Conservation (phyloP, 2,797 vertebrate species). For the Etheostoma nigrum region DNA sequence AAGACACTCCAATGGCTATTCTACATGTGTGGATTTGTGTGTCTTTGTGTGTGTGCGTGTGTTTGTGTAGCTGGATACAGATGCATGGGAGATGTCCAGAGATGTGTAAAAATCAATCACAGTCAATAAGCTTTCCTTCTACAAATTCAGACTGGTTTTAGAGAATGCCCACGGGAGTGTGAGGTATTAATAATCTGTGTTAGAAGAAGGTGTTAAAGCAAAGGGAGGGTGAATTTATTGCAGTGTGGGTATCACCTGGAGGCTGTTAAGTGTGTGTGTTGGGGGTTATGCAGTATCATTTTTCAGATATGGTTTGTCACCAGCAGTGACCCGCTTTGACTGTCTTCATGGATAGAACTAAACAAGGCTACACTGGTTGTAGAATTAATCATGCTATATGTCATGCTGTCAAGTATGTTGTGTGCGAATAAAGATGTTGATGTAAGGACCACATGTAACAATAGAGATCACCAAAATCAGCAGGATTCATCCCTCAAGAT, state of each 20-base stretch:
- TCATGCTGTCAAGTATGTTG: background rate
- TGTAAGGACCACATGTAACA: background rate
- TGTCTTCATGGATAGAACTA: slow-evolving; percentile 1
- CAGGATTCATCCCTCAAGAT: background rate
- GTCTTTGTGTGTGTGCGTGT: slow-evolving; percentile 5
- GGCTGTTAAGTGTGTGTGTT: slow-evolving; percentile 24
- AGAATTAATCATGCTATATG: background rate
- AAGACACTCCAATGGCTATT: slow-evolving; percentile 22
- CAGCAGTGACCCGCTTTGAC: slow-evolving; percentile 16
- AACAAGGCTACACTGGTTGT: background rate
- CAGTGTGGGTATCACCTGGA: slow-evolving; percentile 42
- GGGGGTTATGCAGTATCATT: background rate
- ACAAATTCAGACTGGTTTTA: slow-evolving; percentile 42
- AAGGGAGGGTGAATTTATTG: slow-evolving; percentile 59
- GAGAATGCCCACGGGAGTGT: slow-evolving; percentile 33
- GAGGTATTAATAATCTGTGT: slow-evolving; percentile 68
- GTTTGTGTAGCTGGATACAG: slow-evolving; percentile 22
- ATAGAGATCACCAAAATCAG: background rate
- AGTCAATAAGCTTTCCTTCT: slow-evolving; percentile 52
- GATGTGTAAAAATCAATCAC: slow-evolving; percentile 52
- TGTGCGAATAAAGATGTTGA: background rate
- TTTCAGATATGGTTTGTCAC: slow-evolving; percentile 3
- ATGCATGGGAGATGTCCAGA: slow-evolving; percentile 28
- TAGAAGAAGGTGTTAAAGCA: slow-evolving; percentile 62
- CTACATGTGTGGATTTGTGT: background rate